A percentile compares a stretch with the other conserved stretches of the same genome.
Conservation (phyloP, 2,888 invertebrate genomes). For the Cheilosia grossa region DNA sequence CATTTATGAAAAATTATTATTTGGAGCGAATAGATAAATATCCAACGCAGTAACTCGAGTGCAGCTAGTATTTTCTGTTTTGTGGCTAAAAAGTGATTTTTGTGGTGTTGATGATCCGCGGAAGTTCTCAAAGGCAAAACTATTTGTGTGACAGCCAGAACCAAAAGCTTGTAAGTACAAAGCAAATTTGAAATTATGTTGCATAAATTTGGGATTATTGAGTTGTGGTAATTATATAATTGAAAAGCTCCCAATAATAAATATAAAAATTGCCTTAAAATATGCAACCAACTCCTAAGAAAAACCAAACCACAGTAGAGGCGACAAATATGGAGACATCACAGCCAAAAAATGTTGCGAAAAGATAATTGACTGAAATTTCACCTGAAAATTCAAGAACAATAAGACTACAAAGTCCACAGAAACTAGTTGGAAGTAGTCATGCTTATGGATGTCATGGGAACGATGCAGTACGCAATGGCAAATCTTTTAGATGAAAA, state of each 20-base stretch:
- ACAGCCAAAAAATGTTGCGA: neutral
- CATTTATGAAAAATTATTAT: no score
- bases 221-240: no score
- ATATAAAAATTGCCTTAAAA: neutral
- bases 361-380: neutral
- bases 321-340: slow-evolving; percentile 1
- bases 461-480: neutral
- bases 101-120: no score
- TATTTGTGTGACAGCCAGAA: neutral
- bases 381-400: slow-evolving; percentile 1
- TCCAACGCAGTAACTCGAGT: no score
- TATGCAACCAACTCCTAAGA: neutral
- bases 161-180: neutral
- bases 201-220: no score
- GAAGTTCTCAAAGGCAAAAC: no score
- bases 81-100: no score
- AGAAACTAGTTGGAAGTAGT: slow-evolving; percentile 4
- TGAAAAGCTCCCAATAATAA: neutral
- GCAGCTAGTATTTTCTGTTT: no score
- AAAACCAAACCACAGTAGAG: neutral
- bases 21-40: no score
- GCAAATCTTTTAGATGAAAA: slow-evolving; percentile 4
- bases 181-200: no score
- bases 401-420: neutral
- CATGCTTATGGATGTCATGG: slow-evolving; percentile 1